Percentiles rank a stretch among this genome's conserved stretches.
Evolutionary conservation across 2,113 vertebrate genomes (phyloP).

Genomic region (Rhizomys pruinosus): DNA sequence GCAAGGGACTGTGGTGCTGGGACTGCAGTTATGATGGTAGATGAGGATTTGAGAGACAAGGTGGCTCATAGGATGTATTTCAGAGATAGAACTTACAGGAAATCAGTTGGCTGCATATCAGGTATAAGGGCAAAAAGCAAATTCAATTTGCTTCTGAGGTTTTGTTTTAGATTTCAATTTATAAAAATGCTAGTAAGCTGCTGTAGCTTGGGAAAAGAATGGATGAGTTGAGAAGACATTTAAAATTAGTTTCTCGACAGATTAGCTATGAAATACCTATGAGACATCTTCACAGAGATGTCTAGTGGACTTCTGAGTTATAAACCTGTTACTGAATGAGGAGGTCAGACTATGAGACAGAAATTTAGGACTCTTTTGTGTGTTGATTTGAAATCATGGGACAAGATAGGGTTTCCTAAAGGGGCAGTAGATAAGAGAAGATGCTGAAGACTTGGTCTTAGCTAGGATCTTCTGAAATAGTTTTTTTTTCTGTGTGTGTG

Average conservation of each 20-base stretch:
- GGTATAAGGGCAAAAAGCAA: no score
- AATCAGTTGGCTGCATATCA: no score
- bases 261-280: not conserved
- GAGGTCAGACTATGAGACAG: not conserved
- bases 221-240: not conserved
- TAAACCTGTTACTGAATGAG: not conserved
- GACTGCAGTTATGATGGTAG: not conserved
- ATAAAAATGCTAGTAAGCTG: not conserved
- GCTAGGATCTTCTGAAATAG: no score
- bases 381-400: not conserved
- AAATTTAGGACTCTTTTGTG: not conserved
- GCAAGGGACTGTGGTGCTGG: not conserved
- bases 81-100: no score
- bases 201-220: not conserved
- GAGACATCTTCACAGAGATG: not conserved
- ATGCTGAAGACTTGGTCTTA: no score
- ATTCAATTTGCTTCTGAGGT: no score
- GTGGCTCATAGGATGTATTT: no score
- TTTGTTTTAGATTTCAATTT: not conserved
- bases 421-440: no score
- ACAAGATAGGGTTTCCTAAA: not conserved
- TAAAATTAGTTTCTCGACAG: not conserved
- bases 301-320: not conserved
- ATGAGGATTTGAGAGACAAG: no score
- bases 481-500: no score